A percentile compares a stretch with the other conserved stretches of the same genome.
phyloP scores from a whole-genome alignment of 2,888 invertebrate genomes.

The Eupeodes luniger region DNA sequence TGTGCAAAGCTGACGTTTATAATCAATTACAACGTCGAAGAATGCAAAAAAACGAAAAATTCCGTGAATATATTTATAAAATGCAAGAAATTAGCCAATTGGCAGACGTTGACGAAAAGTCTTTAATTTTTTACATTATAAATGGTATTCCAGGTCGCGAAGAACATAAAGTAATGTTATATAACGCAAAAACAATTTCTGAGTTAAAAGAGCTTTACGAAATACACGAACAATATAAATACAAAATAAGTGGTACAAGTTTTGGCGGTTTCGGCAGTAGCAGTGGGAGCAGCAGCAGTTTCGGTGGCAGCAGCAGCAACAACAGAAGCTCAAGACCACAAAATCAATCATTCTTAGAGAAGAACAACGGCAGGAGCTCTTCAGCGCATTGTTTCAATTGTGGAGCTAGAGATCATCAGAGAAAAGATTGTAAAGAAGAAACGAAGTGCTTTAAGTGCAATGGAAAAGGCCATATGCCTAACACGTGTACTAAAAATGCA shows the following conservation, averaged over 20 bases:
- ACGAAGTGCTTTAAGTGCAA: slow-evolving; percentile 80
- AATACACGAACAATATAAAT: slow-evolving; percentile 23
- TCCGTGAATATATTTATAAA: slow-evolving; percentile 24
- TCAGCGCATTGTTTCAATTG: slow-evolving; percentile 61
- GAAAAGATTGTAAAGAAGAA: slow-evolving; percentile 74
- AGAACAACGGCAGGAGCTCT: not conserved
- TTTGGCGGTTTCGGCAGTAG: not conserved
- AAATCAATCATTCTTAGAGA: not conserved
- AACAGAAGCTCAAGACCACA: not conserved
- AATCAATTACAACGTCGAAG: slow-evolving; percentile 18
- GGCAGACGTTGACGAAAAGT: not conserved
- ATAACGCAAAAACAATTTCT: not conserved
- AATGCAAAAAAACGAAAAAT: slow-evolving; percentile 15
- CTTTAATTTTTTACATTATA: slow-evolving; percentile 23
- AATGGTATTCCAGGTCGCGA: slow-evolving; percentile 21
- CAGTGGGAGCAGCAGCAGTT: not conserved
- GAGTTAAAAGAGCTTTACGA: slow-evolving; percentile 54
- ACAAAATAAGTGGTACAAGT: not conserved
- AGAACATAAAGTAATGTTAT: slow-evolving; percentile 11
- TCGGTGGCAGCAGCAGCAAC: not conserved
- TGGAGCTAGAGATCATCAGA: slow-evolving; percentile 41
- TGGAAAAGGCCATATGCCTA: slow-evolving; percentile 77
- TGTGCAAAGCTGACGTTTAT: slow-evolving; percentile 5
- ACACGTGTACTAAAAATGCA: not conserved
- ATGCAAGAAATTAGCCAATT: slow-evolving; percentile 27